Evolutionary conservation across 2,113 vertebrate genomes (phyloP), one percentile per base, ranked within the genome.

Genomic region (Nanorana parkeri): DNA sequence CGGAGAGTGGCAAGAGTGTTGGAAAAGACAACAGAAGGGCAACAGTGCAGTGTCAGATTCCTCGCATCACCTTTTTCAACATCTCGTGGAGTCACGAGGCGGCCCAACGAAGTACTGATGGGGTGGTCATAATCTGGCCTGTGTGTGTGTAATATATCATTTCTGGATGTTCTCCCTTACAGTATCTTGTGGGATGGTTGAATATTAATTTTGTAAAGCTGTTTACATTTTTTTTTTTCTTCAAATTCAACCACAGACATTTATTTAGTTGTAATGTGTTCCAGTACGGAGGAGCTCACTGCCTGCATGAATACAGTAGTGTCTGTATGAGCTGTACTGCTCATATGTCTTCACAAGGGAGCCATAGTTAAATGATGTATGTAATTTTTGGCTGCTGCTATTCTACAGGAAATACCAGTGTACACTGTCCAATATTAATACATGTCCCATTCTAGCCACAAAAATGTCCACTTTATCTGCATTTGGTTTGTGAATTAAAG

Each of bases 381-480:
- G 67, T 61, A 58, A 74, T 41, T 41, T 81, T 67, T 75, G 61
- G 80, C 69, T 58, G 11, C 68, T 73, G 68, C n/a, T 32, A 26
- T 65, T 65, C n/a, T 56, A 74, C 80, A 81, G 80, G 80, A 81
- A 81, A 81, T 81, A 58, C 80, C 80, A 67, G 60, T 15, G 41
- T n/a, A 54, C 36, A 81, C 26, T 66, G 80, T 66, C 80, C 26
- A 32, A 66, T 74, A 75, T 68, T 79, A 56, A 68, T 61, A 41
- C 29, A 75, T 68, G 74, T 65, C 51, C 47, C 28, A 81, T 58
- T 60, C 67, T 5, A 69, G 17, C 26, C 78, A 66, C 69, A 74
- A 75, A 81, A 81, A 56, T 81, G 60, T 74, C 54, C 15, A 66
- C 8, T 20, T 15, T 55, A 17, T 67, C 15, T 55, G 51, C 26